A percentile compares a stretch with the other conserved stretches of the same genome.
Conservation (phyloP, 2,888 invertebrate species). For the Liodrosophila aerea region DNA sequence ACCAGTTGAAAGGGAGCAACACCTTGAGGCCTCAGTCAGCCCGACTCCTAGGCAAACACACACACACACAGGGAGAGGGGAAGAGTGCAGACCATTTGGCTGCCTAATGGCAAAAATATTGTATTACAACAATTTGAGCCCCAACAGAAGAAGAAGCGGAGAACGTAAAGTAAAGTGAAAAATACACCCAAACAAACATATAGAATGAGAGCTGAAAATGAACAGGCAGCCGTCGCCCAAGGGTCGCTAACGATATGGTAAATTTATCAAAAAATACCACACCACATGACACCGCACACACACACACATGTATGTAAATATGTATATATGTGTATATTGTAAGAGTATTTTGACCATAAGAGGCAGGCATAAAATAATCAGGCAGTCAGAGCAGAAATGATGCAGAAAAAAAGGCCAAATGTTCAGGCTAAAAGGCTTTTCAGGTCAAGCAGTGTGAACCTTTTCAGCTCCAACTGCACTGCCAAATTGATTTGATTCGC, state of each 20-base stretch:
- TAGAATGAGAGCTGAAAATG: conserved; percentile 30
- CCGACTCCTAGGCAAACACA: conserved; percentile 19
- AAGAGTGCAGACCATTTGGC: conserved; percentile 53
- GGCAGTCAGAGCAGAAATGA: conserved; percentile 46
- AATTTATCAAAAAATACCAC: conserved; percentile 68
- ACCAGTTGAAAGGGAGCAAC: conserved; percentile 17
- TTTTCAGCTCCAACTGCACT: conserved; percentile 12
- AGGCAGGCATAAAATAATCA: conserved; percentile 70
- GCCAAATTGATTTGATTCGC: conserved; percentile 62
- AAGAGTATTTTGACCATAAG: conserved; percentile 23
- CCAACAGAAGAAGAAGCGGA: conserved; percentile 13
- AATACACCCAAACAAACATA: conserved; percentile 22
- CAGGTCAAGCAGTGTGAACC: conserved; percentile 58
- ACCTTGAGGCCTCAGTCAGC: conserved; percentile 5
- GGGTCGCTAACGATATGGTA: conserved; percentile 76
- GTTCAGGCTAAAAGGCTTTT: conserved; percentile 68
- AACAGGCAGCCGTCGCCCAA: conserved; percentile 38
- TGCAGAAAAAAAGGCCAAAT: conserved; percentile 63
- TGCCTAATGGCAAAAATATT: conserved; percentile 75
- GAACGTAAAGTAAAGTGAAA: conserved; percentile 5
- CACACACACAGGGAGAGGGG: conserved; percentile 63
- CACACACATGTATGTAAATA: no score
- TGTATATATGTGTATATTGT: no score
- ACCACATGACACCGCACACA: conserved; percentile 52
- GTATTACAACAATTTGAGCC: conserved; percentile 73